Evolutionary conservation across 2,888 invertebrate genomes (phyloP).

Genomic region (Oscheius sp.): DNA sequence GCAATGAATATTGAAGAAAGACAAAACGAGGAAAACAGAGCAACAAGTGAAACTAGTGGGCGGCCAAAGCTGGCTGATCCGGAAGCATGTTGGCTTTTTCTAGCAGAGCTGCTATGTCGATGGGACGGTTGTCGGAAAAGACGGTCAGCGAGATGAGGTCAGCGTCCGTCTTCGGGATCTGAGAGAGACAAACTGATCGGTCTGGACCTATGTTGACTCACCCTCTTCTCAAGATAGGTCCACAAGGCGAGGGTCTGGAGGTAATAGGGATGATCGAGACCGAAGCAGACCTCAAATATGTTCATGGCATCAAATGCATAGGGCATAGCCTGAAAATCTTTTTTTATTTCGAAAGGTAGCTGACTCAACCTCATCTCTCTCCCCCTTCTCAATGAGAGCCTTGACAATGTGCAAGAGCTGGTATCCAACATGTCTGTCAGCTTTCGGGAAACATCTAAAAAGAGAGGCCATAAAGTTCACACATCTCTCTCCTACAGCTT

Average conservation of each 20-base stretch:
- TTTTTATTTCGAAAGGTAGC: neutral
- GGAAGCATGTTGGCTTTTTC: slow-evolving; percentile 55
- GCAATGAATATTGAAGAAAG: slow-evolving; percentile 2
- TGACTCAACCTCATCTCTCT: slow-evolving; percentile 57
- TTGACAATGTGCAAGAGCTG: slow-evolving; percentile 70
- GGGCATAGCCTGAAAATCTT: slow-evolving; percentile 57
- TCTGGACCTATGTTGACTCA: neutral
- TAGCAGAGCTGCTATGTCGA: slow-evolving; percentile 56
- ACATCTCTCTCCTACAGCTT: slow-evolving; percentile 44
- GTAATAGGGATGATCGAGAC: slow-evolving; percentile 72
- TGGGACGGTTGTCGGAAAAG: slow-evolving; percentile 60
- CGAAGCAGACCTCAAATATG: slow-evolving; percentile 72
- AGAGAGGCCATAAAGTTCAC: neutral
- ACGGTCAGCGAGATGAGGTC: slow-evolving; percentile 64
- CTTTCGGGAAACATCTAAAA: slow-evolving; percentile 67
- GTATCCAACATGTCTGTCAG: slow-evolving; percentile 70
- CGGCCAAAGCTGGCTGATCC: slow-evolving; percentile 8
- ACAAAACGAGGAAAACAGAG: neutral
- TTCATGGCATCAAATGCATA: slow-evolving; percentile 73
- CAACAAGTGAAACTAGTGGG: slow-evolving; percentile 19
- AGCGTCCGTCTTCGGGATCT: slow-evolving; percentile 62
- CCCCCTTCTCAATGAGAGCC: slow-evolving; percentile 61
- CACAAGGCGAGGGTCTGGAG: slow-evolving; percentile 71
- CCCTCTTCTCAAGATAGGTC: slow-evolving; percentile 71
- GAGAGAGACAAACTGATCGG: slow-evolving; percentile 9